Base-by-base conservation (phyloP, 2,888 invertebrate species). In the Drosophila nr. perissopoda region DNA sequence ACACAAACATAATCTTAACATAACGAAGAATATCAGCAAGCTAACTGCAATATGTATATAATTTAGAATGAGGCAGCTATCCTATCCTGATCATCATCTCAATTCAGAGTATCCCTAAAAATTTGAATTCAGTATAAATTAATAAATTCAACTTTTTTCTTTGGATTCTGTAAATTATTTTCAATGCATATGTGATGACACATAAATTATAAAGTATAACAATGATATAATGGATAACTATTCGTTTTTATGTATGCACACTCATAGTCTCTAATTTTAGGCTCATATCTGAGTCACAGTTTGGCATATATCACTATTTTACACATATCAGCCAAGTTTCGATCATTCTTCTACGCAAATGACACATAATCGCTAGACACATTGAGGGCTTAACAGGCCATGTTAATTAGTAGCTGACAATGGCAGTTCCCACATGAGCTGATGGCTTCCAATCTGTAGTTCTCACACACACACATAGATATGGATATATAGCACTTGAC, bases 341-440 rank as follows among this genome's bases (percentile, higher is more conserved):
- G 45, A 57, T 51, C 40, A 61, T 76, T 52, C 65, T 65, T 64
- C 33, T 13, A 21, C 27, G 61, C 60, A 53, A 40, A n/a, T 48
- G 18, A 25, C 45, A 61, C 48, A 57, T 58, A 53, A 18, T 45
- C 53, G 52, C 25, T 49, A 8, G 27, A 61, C 38, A 25, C 61
- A 42, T 63, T 51, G 18, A 59, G 68, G 62, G 45, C 69, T 59
- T 56, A 72, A 57, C 40, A 73, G 71, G 68, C 61, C 64, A 58
- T 45, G 67, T 69, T 82, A 82, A 84, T 84, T 84, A 84, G 72
- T 63, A 72, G 49, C 59, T 72, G 62, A 53, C 59, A 71, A 66
- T 58, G 62, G 53, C 53, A 62, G 65, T 53, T 59, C 38, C 36
- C 40, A 18, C 36, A 27, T 10, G 5, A 40, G 53, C 60, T 74